Evolutionary conservation across 2,888 invertebrate species (phyloP), one percentile per base, ranked within the genome.

Genomic region (Amphipyra berbera): DNA sequence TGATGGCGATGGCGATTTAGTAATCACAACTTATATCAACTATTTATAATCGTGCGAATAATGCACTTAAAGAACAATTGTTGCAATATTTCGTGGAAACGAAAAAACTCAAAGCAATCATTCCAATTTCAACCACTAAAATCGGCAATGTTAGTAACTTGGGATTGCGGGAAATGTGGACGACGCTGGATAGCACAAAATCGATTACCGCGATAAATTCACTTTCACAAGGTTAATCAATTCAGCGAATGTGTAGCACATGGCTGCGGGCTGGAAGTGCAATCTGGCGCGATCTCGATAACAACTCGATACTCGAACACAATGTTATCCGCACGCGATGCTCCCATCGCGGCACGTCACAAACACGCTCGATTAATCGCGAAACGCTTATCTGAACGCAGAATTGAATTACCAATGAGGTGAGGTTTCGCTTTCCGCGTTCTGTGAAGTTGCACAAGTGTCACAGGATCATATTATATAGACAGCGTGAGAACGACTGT

Each of bases 401-500:
- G 71, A 79, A 79, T 82, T 84, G 73, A 80, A 86, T 82, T 83
- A 80, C 74, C 74, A 78, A 77, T n/a, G n/a, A n/a, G n/a, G n/a
- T 61, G 72, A 73, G 76, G 79, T 82, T 81, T 85, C 78, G 78
- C 73, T 80, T 79, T 82, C 78, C 77, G 58, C 64, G 69, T 84
- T 82, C 79, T 65, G 53, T 74, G 76, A 83, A 84, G 73, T 81
- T 84, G 73, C 71, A 78, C 73, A 82, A 82, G 76, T 78, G 58
- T 45, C 75, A 61, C 35, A 42, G 61, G 55, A 71, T 71, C 67
- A 58, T 68, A 70, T 77, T 69, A 63, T 69, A 54, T 58, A 49
- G 47, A 35, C 33, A 42, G 53, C 60, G 63, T 68, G 70, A 67
- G 73, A 68, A 74, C 63, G 48, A 55, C 15, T 38, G 46, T 38